Percentiles rank a stretch among this genome's conserved stretches.
Conservation (phyloP, 1,140 invertebrate species). For the Campodea augens region DNA sequence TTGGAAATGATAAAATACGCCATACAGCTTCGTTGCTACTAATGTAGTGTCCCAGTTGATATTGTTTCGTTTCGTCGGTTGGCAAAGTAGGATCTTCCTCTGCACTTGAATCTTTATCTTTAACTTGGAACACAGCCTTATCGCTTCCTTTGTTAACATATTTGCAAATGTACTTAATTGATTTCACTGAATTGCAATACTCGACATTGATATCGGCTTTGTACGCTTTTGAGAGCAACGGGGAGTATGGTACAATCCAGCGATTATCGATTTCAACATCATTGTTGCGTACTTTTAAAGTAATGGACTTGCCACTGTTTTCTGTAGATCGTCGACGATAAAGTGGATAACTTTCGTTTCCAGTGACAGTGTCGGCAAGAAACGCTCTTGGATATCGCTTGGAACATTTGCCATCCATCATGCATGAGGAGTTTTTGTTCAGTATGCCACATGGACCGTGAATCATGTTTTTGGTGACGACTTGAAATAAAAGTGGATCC, state of each 20-base stretch:
- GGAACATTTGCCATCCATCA: slow-evolving; percentile 25
- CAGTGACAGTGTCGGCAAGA: slow-evolving; percentile 19
- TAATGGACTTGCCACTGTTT: slow-evolving; percentile 11
- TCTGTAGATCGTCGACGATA: slow-evolving; percentile 17
- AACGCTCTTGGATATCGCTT: slow-evolving; percentile 24
- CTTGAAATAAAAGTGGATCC: slow-evolving; percentile 23
- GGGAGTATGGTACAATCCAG: slow-evolving; percentile 24
- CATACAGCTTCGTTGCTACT: slow-evolving; percentile 24
- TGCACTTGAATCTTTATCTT: slow-evolving; percentile 3
- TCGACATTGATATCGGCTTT: slow-evolving; percentile 23
- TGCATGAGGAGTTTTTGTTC: slow-evolving; percentile 27
- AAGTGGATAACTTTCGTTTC: slow-evolving; percentile 20
- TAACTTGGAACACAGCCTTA: slow-evolving; percentile 12
- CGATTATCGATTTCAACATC: slow-evolving; percentile 21
- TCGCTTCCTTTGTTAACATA: slow-evolving; percentile 25
- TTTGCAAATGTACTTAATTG: slow-evolving; percentile 24
- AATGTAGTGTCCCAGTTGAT: slow-evolving; percentile 23
- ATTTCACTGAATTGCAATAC: slow-evolving; percentile 22
- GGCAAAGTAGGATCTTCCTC: slow-evolving; percentile 21
- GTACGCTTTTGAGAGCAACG: slow-evolving; percentile 18
- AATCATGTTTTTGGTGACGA: slow-evolving; percentile 27
- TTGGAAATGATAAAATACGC: slow-evolving; percentile 24
- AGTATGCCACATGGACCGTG: slow-evolving; percentile 30
- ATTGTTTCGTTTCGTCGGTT: slow-evolving; percentile 18
- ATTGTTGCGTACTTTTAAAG: slow-evolving; percentile 10